Evolutionary conservation across 2,797 vertebrate genomes (phyloP).

Genomic region (Hippoglossus hippoglossus): DNA sequence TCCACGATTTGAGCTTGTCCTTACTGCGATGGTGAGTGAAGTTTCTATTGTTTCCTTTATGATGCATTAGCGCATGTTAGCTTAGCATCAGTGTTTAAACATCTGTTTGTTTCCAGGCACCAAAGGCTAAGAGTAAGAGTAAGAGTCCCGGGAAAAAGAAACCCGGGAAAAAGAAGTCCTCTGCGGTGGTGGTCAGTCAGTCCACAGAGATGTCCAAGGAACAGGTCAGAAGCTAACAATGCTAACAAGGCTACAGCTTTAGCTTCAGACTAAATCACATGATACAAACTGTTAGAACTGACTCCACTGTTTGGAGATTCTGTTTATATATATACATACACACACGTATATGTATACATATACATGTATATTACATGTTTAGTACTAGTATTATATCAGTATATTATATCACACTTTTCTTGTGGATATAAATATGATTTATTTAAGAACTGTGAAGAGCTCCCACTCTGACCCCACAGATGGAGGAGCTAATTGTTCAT

Average conservation of each 20-base stretch:
- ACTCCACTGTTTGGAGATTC: no score
- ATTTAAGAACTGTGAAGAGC: no score
- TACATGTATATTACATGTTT: no score
- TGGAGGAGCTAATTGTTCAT: constrained; percentile 83
- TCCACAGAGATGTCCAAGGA: constrained; percentile 64
- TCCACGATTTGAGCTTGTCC: no score
- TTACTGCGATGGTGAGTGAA: no score
- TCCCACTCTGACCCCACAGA: constrained; percentile 28
- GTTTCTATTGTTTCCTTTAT: no score
- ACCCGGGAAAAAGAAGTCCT: background rate
- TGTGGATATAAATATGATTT: no score
- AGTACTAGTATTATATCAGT: no score
- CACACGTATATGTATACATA: no score
- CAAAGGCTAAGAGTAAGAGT: constrained; percentile 37
- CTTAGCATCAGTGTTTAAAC: constrained; percentile 13
- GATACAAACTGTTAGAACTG: no score
- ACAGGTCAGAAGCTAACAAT: constrained; percentile 49
- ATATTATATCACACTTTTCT: no score
- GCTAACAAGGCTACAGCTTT: background rate
- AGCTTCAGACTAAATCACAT: constrained; percentile 5
- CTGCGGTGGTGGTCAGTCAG: constrained; percentile 39
- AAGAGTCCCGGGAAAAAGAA: background rate
- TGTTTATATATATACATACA: no score
- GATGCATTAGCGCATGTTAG: constrained; percentile 6
- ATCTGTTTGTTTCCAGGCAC: constrained; percentile 27